Evolutionary conservation across 2,888 invertebrate genomes (phyloP).

Genomic region (Galerucella pusilla): DNA sequence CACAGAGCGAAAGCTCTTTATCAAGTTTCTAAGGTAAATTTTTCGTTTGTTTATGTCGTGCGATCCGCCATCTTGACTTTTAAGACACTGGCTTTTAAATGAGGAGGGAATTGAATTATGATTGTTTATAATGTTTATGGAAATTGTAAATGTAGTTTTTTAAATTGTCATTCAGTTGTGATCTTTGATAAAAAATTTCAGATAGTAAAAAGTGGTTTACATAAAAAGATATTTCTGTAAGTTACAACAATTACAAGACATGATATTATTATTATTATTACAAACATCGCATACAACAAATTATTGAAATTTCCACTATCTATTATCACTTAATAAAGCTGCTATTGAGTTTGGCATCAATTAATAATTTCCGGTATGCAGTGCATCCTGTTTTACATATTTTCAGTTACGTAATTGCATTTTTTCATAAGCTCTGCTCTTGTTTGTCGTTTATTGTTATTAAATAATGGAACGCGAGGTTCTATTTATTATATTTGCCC

Average conservation of each 20-base stretch:
- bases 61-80: constrained; percentile 49
- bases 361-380: background rate
- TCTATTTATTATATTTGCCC: background rate
- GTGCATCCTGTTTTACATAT: background rate
- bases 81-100: constrained; percentile 31
- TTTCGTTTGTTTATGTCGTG: constrained; percentile 43
- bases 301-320: too few relatives aligned
- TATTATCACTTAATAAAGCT: background rate
- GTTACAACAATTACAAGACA: too few relatives aligned
- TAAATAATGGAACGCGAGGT: background rate
- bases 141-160: background rate
- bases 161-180: background rate
- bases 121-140: background rate
- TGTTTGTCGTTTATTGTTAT: background rate
- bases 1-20: constrained; percentile 74
- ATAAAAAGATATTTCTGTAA: too few relatives aligned
- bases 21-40: constrained; percentile 79
- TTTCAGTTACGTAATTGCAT: background rate
- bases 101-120: background rate
- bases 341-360: background rate
- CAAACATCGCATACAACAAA: too few relatives aligned
- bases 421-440: background rate
- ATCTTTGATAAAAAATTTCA: too few relatives aligned
- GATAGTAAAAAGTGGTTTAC: too few relatives aligned
- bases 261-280: too few relatives aligned